Evolutionary conservation across 2,113 vertebrate species (phyloP), one percentile per base, ranked within the genome.

Genomic region (Eurypyga helias): DNA sequence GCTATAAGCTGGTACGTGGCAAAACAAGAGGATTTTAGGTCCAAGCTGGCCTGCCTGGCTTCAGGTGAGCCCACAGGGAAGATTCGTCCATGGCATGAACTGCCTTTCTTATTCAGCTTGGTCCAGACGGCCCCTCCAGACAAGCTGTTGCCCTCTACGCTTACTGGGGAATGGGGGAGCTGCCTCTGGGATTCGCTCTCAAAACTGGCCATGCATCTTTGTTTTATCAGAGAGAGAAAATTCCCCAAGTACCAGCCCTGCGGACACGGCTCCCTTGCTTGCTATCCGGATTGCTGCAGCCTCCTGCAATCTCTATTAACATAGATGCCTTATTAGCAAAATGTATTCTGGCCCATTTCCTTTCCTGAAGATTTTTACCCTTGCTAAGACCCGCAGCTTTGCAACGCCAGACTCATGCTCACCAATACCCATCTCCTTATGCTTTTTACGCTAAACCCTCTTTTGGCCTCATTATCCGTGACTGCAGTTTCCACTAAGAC

Each of bases 381-480:
- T 79, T 82, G 80, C 80, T 61, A 77, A 94, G 58, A 70, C 75
- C 71, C 1, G 6, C 87, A 67, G 77, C 91, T 71, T 89, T 95
- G 73, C 87, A 60, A 43, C 4, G 10, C 62, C 49, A 46, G 66
- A 7, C 45, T 80, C 8, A 2, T 90, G 84, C 79, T 94, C 75
- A 79, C 84, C 87, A 76, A 51, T 89, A 94, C 84, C 89, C 77
- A 69, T 89, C 77, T 91, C 84, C 49, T 48, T 14, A 10, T 87
- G 89, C 69, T 87, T 93, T 97, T 95, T 54, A 69, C 8, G 1
- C 84, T 94, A 91, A 95, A 83, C 38, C 78, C 79, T 97, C 91
- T 91, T 95, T 96, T 97, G 93, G 93, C 83, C 93, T 97, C 95
- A 76, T 97, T 97, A 97, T 95, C 95, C 19, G 1, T 66, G 86